A percentile compares a stretch with the other conserved stretches of the same genome.
Evolutionary conservation across 2,113 vertebrate species (phyloP).

Genomic region (Ariopsis seemanni): DNA sequence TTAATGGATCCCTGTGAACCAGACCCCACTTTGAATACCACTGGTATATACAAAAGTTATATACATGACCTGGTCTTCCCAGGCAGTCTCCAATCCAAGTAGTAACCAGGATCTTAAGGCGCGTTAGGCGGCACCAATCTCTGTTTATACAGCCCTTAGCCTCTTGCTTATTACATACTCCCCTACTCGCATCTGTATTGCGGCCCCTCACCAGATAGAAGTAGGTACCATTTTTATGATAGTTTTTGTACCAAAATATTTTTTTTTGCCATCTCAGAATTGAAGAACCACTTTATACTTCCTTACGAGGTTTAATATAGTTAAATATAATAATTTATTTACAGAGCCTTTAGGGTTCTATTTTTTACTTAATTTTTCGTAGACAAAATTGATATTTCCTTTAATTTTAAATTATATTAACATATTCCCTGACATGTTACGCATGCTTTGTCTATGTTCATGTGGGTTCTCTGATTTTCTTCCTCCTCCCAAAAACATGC

Average conservation of each 20-base stretch:
- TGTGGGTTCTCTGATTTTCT: background rate
- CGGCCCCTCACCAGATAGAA: no score
- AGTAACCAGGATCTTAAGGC: no score
- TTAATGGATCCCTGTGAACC: background rate
- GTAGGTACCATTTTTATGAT: no score
- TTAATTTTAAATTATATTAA: background rate
- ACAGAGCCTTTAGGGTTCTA: background rate
- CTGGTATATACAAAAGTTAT: background rate
- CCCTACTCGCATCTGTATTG: no score
- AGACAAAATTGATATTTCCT: background rate
- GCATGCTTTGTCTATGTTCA: background rate
- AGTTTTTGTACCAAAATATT: no score
- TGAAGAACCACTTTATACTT: background rate
- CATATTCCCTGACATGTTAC: background rate
- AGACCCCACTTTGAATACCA: background rate
- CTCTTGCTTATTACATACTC: no score
- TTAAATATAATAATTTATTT: background rate
- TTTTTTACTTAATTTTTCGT: background rate
- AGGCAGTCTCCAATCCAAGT: no score
- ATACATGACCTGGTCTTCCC: no score
- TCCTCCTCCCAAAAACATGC: background rate
- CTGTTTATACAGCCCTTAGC: no score
- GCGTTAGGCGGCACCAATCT: no score
- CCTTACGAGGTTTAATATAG: background rate
- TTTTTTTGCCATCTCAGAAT: background rate